Evolutionary conservation across 2,888 invertebrate species (phyloP).

Genomic region (Tridacna crocea): DNA sequence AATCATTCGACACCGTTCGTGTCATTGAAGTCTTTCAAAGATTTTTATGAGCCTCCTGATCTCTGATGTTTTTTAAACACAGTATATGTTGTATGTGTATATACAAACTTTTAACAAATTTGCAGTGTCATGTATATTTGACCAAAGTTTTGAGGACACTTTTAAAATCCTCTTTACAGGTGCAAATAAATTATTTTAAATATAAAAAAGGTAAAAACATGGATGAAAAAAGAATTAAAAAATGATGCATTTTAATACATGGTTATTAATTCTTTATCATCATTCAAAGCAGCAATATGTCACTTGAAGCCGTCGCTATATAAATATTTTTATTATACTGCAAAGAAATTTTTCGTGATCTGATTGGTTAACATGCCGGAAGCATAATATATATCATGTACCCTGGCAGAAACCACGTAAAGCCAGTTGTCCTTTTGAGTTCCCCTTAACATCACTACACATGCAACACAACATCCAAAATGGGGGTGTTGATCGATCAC

Average conservation of each 20-base stretch:
- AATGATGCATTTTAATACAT: constrained; percentile 17
- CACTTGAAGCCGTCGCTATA: too few species aligned
- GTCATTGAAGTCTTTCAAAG: constrained; percentile 65
- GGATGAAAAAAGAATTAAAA: constrained; percentile 64
- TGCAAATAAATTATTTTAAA: constrained; percentile 66
- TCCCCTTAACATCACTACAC: too few species aligned
- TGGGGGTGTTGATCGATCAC: too few species aligned
- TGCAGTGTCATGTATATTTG: constrained; percentile 54
- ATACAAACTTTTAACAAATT: constrained; percentile 33
- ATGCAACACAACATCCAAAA: too few species aligned
- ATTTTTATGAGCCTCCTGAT: constrained; percentile 67
- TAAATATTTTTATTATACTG: too few species aligned
- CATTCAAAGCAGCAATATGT: too few species aligned
- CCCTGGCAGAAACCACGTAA: too few species aligned
- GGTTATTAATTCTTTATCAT: not conserved
- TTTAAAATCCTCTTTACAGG: constrained; percentile 54
- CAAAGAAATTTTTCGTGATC: too few species aligned
- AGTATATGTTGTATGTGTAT: constrained; percentile 55
- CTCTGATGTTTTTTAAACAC: constrained; percentile 63
- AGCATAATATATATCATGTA: too few species aligned
- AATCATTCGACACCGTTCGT: constrained; percentile 36
- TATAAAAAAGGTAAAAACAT: constrained; percentile 58
- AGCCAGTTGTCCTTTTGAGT: too few species aligned
- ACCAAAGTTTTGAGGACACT: constrained; percentile 57
- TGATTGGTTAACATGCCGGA: too few species aligned